Conservation (phyloP, 35 echinoderm and acorn worm genomes). For the Diadema setosum region DNA sequence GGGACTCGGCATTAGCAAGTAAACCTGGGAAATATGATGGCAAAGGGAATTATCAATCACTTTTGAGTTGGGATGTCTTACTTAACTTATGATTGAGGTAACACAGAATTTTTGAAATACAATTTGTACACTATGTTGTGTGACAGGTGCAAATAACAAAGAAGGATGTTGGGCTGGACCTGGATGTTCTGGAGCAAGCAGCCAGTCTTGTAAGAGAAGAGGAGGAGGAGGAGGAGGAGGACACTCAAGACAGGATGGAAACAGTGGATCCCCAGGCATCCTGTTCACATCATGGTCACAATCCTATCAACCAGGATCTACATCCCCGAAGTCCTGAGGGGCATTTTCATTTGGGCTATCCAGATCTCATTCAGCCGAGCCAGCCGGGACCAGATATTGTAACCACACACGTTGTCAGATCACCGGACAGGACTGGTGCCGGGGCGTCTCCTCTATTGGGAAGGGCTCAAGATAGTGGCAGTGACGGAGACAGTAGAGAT, state of each 20-base stretch:
- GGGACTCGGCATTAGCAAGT: too few species aligned
- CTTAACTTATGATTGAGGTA: too few species aligned
- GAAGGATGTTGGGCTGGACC: slow-evolving; percentile 47
- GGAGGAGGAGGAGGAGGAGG: background rate
- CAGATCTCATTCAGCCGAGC: background rate
- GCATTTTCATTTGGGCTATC: background rate
- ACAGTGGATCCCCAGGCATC: too few species aligned
- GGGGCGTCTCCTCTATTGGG: background rate
- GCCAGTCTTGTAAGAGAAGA: slow-evolving; percentile 40
- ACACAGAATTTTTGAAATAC: too few species aligned
- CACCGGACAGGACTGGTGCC: background rate
- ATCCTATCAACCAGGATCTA: too few species aligned
- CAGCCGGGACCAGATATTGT: background rate
- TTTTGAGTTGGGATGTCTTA: too few species aligned
- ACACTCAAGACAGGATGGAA: too few species aligned
- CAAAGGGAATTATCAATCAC: too few species aligned
- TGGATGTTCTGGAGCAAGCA: slow-evolving; percentile 60
- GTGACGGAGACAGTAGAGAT: background rate
- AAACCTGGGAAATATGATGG: too few species aligned
- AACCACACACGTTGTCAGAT: background rate
- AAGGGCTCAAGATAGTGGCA: background rate
- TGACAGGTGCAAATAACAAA: slow-evolving; percentile 47
- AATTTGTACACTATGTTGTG: too few species aligned
- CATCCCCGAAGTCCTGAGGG: too few species aligned
- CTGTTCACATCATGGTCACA: too few species aligned